A percentile compares a stretch with the other conserved stretches of the same genome.
phyloP scores from a whole-genome alignment of 2,888 invertebrate genomes.

The Thecophora atra region DNA sequence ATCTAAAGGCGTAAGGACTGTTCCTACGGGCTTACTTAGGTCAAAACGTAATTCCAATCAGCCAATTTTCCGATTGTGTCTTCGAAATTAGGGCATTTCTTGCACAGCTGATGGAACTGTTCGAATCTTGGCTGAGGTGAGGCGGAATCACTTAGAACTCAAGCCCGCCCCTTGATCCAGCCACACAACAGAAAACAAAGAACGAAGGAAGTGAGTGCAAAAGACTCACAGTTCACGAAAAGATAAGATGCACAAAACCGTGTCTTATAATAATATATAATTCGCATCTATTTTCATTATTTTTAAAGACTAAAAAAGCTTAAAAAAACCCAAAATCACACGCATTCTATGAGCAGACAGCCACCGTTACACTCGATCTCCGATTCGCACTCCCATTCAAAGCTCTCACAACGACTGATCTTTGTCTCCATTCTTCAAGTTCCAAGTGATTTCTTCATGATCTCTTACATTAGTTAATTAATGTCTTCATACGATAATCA shows the following conservation, averaged over 20 bases:
- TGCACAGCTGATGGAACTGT: constrained; percentile 2
- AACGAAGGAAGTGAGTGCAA: background rate
- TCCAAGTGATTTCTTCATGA: constrained; percentile 38
- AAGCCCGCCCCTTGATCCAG: background rate
- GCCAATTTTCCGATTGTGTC: background rate
- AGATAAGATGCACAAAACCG: too few species aligned
- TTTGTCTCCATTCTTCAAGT: background rate
- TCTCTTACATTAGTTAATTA: constrained; percentile 4
- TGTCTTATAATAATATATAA: constrained; percentile 33
- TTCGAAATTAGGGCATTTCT: background rate
- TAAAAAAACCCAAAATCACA: constrained; percentile 2
- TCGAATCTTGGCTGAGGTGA: constrained; percentile 47
- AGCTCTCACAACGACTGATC: constrained; percentile 10
- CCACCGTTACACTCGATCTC: constrained; percentile 14
- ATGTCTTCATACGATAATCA: background rate
- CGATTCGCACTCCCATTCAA: constrained; percentile 6
- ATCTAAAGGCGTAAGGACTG: constrained; percentile 14
- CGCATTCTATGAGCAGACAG: background rate
- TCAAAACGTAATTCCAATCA: background rate
- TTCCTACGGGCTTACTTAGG: background rate
- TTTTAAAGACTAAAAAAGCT: constrained; percentile 17
- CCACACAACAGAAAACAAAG: background rate
- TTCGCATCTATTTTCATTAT: too few species aligned
- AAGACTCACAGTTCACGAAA: too few species aligned
- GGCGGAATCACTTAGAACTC: constrained; percentile 48